A percentile compares a stretch with the other conserved stretches of the same genome.
phyloP scores from a whole-genome alignment of 1,140 invertebrate species.

The Pseudomyrmex flavicornis region DNA sequence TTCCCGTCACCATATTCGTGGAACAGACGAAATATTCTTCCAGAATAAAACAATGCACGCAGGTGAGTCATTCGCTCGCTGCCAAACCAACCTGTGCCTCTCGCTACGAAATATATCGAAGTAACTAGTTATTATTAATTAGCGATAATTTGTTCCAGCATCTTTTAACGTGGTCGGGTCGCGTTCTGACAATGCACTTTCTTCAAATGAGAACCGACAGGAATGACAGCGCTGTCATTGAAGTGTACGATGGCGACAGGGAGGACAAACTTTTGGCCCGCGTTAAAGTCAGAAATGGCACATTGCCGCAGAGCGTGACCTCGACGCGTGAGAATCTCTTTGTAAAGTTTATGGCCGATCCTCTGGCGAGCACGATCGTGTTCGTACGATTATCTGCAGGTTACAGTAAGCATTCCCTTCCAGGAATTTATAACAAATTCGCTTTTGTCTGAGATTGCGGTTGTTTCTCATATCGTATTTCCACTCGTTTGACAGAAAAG shows the following conservation, averaged over 20 bases:
- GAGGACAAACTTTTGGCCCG: slow-evolving; percentile 89
- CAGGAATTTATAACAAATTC: not conserved
- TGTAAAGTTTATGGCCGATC: slow-evolving; percentile 90
- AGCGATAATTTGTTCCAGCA: slow-evolving; percentile 79
- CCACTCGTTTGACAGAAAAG: slow-evolving; percentile 86
- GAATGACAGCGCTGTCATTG: slow-evolving; percentile 90
- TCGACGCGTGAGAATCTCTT: slow-evolving; percentile 91
- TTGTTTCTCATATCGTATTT: not conserved
- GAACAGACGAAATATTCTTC: slow-evolving; percentile 90
- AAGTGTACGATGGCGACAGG: slow-evolving; percentile 91
- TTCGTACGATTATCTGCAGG: slow-evolving; percentile 92
- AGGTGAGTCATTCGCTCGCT: slow-evolving; percentile 82
- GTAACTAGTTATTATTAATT: not conserved
- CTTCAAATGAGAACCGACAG: slow-evolving; percentile 90
- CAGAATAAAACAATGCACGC: slow-evolving; percentile 89
- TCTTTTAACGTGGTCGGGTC: slow-evolving; percentile 91
- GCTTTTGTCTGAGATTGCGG: not conserved
- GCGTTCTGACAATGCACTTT: slow-evolving; percentile 94
- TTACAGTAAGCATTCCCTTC: slow-evolving; percentile 84
- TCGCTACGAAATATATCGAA: not conserved
- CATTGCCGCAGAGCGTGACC: slow-evolving; percentile 93
- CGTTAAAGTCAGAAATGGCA: slow-evolving; percentile 91
- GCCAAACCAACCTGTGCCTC: too few species aligned
- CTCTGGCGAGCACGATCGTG: slow-evolving; percentile 89
- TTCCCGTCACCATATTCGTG: slow-evolving; percentile 91